A percentile compares a stretch with the other conserved stretches of the same genome.
Evolutionary conservation across 2,797 vertebrate genomes (phyloP).

Genomic region (Crypturellus tataupa): DNA sequence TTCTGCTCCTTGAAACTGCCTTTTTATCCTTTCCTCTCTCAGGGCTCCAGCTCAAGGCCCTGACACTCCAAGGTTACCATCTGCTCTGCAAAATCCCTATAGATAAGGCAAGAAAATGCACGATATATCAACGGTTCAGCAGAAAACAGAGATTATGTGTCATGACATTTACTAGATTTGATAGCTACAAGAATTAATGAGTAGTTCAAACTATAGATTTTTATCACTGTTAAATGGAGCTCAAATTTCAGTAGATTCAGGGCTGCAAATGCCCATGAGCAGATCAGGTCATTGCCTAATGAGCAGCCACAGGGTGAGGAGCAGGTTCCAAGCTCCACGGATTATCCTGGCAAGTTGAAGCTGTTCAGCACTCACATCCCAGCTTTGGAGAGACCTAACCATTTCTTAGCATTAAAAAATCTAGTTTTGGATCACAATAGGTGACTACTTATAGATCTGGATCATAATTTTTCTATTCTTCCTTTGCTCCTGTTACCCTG

Average conservation of each 20-base stretch:
- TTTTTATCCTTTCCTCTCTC: not conserved
- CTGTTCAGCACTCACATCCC: not conserved
- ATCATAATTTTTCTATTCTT: not conserved
- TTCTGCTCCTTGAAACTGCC: not conserved
- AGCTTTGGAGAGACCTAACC: not conserved
- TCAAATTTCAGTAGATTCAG: not conserved
- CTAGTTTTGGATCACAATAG: not conserved
- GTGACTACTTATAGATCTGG: not conserved
- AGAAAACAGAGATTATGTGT: not conserved
- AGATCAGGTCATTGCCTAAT: not conserved
- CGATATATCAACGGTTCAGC: not conserved
- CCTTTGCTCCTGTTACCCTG: not conserved
- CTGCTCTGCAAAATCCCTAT: not conserved
- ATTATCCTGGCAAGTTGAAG: not conserved
- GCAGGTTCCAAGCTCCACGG: not conserved
- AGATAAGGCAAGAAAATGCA: not conserved
- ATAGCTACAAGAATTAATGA: not conserved
- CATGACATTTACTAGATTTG: too few relatives aligned
- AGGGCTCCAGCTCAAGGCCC: not conserved
- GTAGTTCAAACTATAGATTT: not conserved
- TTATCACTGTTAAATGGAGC: not conserved
- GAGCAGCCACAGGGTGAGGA: not conserved
- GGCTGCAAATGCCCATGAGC: not conserved
- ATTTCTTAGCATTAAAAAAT: not conserved
- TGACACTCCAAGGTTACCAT: not conserved